These are phyloP conservation scores for Limenitis camilla DNA, from an alignment of 2,888 invertebrate genomes.

Conservation along the genomic window DNA sequence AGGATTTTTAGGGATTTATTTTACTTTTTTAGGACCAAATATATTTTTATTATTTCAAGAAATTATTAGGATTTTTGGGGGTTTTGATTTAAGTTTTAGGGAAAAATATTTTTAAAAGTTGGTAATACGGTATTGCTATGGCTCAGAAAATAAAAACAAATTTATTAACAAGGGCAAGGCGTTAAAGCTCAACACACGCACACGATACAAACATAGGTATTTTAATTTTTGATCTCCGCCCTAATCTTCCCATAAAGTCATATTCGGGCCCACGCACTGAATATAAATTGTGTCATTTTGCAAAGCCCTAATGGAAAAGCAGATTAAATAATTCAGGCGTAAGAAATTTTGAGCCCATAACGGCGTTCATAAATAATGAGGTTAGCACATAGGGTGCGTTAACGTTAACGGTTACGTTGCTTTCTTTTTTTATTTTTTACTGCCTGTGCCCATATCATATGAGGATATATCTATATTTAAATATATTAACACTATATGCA, in stretches of 20 bases:
- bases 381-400: conserved; percentile 50
- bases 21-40: too few relatives aligned
- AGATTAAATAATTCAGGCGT: conserved; percentile 70
- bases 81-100: too few relatives aligned
- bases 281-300: conserved; percentile 70
- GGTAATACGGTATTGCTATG: too few relatives aligned
- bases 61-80: too few relatives aligned
- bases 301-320: conserved; percentile 70
- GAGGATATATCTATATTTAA: too few relatives aligned
- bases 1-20: too few relatives aligned
- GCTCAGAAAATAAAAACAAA: too few relatives aligned
- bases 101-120: too few relatives aligned
- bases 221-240: conserved; percentile 52
- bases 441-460: not conserved
- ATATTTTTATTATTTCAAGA: too few relatives aligned
- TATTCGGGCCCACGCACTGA: conserved; percentile 52
- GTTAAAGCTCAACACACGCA: conserved; percentile 2
- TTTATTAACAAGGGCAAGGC: not conserved
- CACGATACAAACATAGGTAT: conserved; percentile 8
- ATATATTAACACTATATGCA: too few relatives aligned
- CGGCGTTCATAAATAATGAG: conserved; percentile 66
- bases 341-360: conserved; percentile 70
- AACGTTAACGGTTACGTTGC: not conserved
- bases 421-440: not conserved
- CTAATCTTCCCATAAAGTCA: conserved; percentile 61